Percentiles rank a stretch among this genome's conserved stretches.
These are phyloP conservation scores for Mus caroli DNA, from an alignment of 2,797 vertebrate species.

Conservation along the genomic window DNA sequence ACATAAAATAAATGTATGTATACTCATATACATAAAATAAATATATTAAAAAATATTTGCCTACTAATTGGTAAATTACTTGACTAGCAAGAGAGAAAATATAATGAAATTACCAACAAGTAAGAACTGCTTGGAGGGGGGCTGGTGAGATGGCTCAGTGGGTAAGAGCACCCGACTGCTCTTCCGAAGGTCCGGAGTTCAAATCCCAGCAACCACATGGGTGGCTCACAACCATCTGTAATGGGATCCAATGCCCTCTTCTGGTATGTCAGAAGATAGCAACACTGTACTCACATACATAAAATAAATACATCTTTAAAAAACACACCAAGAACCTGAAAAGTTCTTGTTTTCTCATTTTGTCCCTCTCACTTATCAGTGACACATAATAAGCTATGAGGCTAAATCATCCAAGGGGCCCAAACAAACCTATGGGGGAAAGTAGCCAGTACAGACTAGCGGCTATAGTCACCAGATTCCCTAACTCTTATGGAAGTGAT, in stretches of 20 bases:
- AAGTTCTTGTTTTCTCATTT: not conserved
- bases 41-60: conserved; percentile 34
- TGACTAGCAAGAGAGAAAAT: conserved; percentile 64
- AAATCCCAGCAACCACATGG: too few species aligned
- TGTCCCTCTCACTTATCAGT: conserved; percentile 51
- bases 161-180: too few species aligned
- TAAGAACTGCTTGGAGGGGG: conserved; percentile 52
- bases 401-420: conserved; percentile 13
- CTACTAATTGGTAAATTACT: conserved; percentile 60
- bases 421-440: conserved; percentile 31
- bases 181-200: too few species aligned
- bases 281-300: too few species aligned
- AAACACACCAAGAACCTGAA: conserved; percentile 29
- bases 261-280: too few species aligned
- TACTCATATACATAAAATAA: too few species aligned
- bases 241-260: too few species aligned
- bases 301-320: too few species aligned
- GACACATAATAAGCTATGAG: not conserved
- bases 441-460: not conserved
- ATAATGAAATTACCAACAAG: conserved; percentile 57
- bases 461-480: conserved; percentile 6
- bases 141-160: too few species aligned
- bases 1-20: too few species aligned
- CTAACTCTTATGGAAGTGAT: conserved; percentile 5
- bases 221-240: too few species aligned